Base-by-base conservation (phyloP, 1,140 invertebrate genomes). In the Charaxes varanes region DNA sequence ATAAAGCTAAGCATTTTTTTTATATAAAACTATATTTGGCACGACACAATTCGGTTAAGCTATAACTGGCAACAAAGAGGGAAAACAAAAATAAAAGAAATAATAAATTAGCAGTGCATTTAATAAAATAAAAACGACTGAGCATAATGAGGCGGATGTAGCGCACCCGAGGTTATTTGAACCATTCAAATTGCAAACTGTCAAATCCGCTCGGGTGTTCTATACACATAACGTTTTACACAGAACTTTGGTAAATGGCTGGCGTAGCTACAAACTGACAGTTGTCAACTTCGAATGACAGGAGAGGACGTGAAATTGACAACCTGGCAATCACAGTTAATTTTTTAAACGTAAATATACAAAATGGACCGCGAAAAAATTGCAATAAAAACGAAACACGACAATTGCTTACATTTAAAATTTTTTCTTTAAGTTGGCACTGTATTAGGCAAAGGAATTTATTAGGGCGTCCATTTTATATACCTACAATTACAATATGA, bases 61-160 rank as follows among this genome's bases (percentile, higher is more conserved):
- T 5, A 31, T 21, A 11, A 30, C 28, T 6, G 26, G 22, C 13
- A 17, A 19, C 2, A 27, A 10, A 6, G 14, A 15, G 6, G 3
- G 46, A 26, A 33, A 41, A 43, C 52, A 53, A 54, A 47, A 55
- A 62, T 56, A 61, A 53, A 60, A 58, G 53, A 57, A 34, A 51
- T 51, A 53, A 41, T 62, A 63, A 65, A 73, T 66, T 65, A 77
- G 72, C 72, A 73, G 72, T 77, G 72, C 69, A 73, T 77, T 77
- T 77, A 77, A 73, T 77, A 77, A 69, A 77, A 69, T 69, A 63
- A 73, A 64, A 69, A 67, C 57, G 60, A 65, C 62, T 72, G 71
- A 76, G 70, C 68, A 71, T 58, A 64, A 46, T 47, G 57, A 71
- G 67, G 65, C 70, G 67, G 65, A 68, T 54, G 41, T 41, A 26